Conservation (phyloP, 2,797 vertebrate species). For the Hybognathus amarus region DNA sequence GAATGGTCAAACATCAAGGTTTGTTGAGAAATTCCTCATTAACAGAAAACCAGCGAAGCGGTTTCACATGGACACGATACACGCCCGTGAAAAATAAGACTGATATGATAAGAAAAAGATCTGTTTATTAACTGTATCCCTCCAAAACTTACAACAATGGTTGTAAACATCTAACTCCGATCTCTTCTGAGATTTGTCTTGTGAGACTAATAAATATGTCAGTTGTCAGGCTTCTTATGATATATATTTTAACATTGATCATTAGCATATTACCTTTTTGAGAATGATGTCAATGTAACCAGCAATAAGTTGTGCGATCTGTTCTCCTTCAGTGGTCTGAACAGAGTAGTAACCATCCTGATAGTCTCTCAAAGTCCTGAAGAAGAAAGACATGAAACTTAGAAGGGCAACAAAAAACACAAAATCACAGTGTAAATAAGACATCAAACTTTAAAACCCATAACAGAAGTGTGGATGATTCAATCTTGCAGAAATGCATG, state of each 20-base stretch:
- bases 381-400: constrained; percentile 7
- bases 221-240: not conserved
- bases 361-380: constrained; percentile 97
- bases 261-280: constrained; percentile 85
- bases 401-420: not conserved
- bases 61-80: constrained; percentile 9
- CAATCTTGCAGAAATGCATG: not conserved
- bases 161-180: not conserved
- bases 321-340: constrained; percentile 96
- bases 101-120: not conserved
- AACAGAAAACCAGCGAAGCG: constrained; percentile 16
- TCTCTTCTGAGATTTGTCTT: not conserved
- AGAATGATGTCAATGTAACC: constrained; percentile 99
- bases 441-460: not conserved
- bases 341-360: constrained; percentile 99
- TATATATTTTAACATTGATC: not conserved
- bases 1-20: constrained; percentile 43
- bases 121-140: not conserved
- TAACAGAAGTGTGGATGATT: not conserved
- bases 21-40: constrained; percentile 54
- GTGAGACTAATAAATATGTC: too few species aligned
- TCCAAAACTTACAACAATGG: not conserved
- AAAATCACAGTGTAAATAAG: not conserved
- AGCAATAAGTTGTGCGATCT: constrained; percentile 96
- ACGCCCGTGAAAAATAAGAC: constrained; percentile 7